Evolutionary conservation across 2,888 invertebrate genomes (phyloP).

Genomic region (Drosophila falleni): DNA sequence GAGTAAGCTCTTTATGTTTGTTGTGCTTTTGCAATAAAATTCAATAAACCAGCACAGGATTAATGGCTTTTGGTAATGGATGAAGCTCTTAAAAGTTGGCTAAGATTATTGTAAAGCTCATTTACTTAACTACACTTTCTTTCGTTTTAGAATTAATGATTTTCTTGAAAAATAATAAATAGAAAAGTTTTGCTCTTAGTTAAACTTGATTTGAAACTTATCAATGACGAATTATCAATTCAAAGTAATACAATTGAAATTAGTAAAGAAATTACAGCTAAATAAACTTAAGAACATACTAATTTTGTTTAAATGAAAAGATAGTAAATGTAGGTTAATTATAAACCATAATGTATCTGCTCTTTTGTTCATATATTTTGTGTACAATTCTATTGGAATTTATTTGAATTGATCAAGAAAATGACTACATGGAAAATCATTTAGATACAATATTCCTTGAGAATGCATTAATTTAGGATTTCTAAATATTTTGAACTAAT

Average conservation of each 20-base stretch:
- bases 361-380: not conserved
- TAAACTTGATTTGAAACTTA: not conserved
- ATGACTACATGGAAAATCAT: constrained; percentile 35
- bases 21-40: constrained; percentile 20
- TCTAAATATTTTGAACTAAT: constrained; percentile 22
- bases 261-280: not conserved
- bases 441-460: constrained; percentile 19
- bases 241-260: not conserved
- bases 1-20: constrained; percentile 6
- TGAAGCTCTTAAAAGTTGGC: not conserved
- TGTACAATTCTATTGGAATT: not conserved
- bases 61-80: constrained; percentile 15
- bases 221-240: not conserved
- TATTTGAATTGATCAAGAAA: constrained; percentile 36
- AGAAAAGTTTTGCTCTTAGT: too few relatives aligned
- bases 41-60: constrained; percentile 8
- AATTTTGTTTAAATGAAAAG: not conserved
- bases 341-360: not conserved
- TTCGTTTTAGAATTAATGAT: not conserved
- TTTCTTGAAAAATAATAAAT: not conserved
- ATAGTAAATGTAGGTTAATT: not conserved
- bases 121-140: not conserved
- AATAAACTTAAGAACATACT: not conserved
- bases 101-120: not conserved
- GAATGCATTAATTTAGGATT: constrained; percentile 25